A percentile compares a stretch with the other conserved stretches of the same genome.
These are phyloP conservation scores for Drosophila tanythrix DNA, from an alignment of 2,888 invertebrate species.

Conservation along the genomic window DNA sequence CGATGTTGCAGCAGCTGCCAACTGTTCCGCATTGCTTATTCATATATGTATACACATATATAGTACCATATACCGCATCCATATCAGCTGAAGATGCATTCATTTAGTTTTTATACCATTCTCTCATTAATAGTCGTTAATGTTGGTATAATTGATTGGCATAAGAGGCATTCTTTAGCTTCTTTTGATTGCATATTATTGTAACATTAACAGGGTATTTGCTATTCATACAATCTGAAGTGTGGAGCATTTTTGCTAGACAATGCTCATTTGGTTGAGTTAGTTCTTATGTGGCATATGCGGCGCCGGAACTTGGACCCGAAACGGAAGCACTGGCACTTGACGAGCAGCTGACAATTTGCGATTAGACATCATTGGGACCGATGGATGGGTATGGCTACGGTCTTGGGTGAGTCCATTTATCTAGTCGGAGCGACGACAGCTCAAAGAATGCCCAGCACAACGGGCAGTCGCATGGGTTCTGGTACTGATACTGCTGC, in stretches of 20 bases:
- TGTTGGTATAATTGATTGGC: background rate
- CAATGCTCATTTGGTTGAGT: constrained; percentile 9
- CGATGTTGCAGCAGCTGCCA: constrained; percentile 43
- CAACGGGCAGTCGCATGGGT: constrained; percentile 64
- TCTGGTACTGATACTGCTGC: constrained; percentile 24
- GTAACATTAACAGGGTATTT: background rate
- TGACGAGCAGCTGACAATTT: constrained; percentile 79
- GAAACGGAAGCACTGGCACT: constrained; percentile 72
- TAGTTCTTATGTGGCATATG: constrained; percentile 60
- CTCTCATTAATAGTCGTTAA: constrained; percentile 13
- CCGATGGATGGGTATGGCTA: constrained; percentile 13
- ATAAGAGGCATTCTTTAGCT: background rate
- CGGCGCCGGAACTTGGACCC: constrained; percentile 70
- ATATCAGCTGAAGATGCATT: constrained; percentile 49
- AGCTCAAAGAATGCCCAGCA: constrained; percentile 77
- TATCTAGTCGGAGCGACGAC: constrained; percentile 76
- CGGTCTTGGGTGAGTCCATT: constrained; percentile 40
- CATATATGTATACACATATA: constrained; percentile 7
- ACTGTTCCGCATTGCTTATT: constrained; percentile 47
- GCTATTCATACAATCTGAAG: background rate
- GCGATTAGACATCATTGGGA: constrained; percentile 50
- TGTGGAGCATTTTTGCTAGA: background rate
- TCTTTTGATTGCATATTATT: background rate
- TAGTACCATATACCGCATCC: constrained; percentile 23
- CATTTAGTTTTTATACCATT: constrained; percentile 44